Evolutionary conservation across 2,888 invertebrate genomes (phyloP).

Genomic region (Pachymerium ferrugineum): DNA sequence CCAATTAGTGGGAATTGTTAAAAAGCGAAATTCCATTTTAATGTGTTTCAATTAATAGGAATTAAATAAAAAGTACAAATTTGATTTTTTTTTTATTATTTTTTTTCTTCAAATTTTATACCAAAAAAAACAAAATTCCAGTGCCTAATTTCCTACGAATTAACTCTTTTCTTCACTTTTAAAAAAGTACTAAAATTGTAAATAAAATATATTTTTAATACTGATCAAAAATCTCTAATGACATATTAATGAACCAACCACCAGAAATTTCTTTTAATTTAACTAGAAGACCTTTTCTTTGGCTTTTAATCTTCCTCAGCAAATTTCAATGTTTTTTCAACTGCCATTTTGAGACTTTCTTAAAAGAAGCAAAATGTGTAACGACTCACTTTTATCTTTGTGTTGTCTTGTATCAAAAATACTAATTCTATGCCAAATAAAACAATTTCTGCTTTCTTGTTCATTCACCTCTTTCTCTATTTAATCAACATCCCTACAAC

Average conservation of each 20-base stretch:
- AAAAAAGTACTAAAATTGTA: background rate
- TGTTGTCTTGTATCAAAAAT: constrained; percentile 27
- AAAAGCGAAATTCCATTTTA: constrained; percentile 11
- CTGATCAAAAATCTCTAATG: background rate
- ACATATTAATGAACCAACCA: background rate
- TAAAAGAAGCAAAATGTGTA: background rate
- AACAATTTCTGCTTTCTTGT: constrained; percentile 21
- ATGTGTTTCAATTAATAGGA: background rate
- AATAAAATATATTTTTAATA: constrained; percentile 10
- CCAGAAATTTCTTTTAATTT: background rate
- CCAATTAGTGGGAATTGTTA: background rate
- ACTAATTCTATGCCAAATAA: constrained; percentile 24
- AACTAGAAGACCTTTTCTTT: constrained; percentile 3
- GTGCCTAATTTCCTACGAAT: background rate
- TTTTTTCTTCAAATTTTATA: background rate
- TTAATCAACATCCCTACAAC: background rate
- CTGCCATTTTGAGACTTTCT: background rate
- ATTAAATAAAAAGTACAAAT: constrained; percentile 11
- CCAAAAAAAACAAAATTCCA: background rate
- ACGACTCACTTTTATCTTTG: constrained; percentile 19
- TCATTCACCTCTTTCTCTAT: background rate
- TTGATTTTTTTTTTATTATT: background rate
- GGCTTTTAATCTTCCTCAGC: background rate
- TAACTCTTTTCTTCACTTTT: too few species aligned
- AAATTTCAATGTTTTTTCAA: constrained; percentile 19